phyloP scores from a whole-genome alignment of 2,888 invertebrate genomes.

The Bursaphelenchus okinawaensis region DNA sequence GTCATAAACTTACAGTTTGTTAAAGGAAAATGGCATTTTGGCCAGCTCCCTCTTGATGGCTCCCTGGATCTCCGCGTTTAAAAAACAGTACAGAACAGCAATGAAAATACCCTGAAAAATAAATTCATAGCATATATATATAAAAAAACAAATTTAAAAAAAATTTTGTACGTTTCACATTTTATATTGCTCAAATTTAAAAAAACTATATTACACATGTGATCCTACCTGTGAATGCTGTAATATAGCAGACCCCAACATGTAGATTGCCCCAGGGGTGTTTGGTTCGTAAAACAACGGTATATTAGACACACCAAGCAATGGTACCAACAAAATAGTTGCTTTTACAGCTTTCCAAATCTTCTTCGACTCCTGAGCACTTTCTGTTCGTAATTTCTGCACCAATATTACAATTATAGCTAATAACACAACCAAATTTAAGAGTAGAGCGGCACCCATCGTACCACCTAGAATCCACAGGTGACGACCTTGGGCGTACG shows the following conservation, averaged over 20 bases:
- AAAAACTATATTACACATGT: not conserved
- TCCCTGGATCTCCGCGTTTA: slow-evolving; percentile 44
- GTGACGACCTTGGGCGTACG: slow-evolving; percentile 57
- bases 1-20: not conserved
- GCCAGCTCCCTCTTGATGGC: slow-evolving; percentile 49
- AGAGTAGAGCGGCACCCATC: slow-evolving; percentile 59
- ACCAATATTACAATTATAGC: slow-evolving; percentile 61
- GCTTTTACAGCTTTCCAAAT: slow-evolving; percentile 63
- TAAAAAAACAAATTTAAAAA: not conserved
- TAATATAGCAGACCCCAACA: slow-evolving; percentile 62
- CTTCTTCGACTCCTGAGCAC: slow-evolving; percentile 60
- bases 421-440: slow-evolving; percentile 61
- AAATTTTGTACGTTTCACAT: too few species aligned
- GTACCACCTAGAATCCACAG: slow-evolving; percentile 59
- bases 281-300: slow-evolving; percentile 62
- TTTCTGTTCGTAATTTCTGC: slow-evolving; percentile 61
- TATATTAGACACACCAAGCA: slow-evolving; percentile 64
- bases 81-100: slow-evolving; percentile 54
- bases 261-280: slow-evolving; percentile 58
- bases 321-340: slow-evolving; percentile 63
- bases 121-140: not conserved
- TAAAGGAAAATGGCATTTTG: slow-evolving; percentile 45
- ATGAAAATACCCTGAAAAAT: slow-evolving; percentile 56
- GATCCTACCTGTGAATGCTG: slow-evolving; percentile 62
- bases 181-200: not conserved